Base-by-base conservation (phyloP, 2,113 vertebrate genomes). In the Phainopepla nitens region DNA sequence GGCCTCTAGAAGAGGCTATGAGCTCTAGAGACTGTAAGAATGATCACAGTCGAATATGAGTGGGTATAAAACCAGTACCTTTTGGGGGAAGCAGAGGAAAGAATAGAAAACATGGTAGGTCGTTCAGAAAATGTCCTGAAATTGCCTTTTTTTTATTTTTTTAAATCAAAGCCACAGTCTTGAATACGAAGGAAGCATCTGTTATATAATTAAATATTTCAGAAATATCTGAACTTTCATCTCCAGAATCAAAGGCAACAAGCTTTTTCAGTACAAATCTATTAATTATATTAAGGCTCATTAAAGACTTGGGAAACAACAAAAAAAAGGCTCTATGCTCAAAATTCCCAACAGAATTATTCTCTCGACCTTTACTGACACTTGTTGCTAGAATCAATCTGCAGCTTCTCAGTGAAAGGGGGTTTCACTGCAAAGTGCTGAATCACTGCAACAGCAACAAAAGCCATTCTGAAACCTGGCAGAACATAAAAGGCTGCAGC, bases 191-290 rank as follows among this genome's bases (percentile, higher is more conserved):
- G 23, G 21, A 47, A 84, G 18, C 33, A 70, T 33, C 44, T 94
- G 53, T 76, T 89, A 73, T 23, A 42, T 68, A 79, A 89, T 82
- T 92, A 87, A 84, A 47, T 6, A 2, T 80, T 90, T 72, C 5
- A 3, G 44, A 41, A 94, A 29, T 89, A 86, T 47, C 51, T 81
- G 58, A 71, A 89, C 82, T 97, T 94, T 93, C 62, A 94, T 94
- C 71, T 94, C 41, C 22, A 50, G 29, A 92, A 95, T 95, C 72
- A 92, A 94, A 95, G 36, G 42, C 51, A 82, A 88, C 3, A 7
- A 87, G 27, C 9, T 71, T 80, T 88, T 89, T 54, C 64, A 87
- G 54, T 65, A 68, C 22, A 89, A 76, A 93, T 58, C 51, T 93
- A 61, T 87, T 87, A 71, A 89, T 85, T 95, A 69, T 77, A 83